Conservation (phyloP, 2,888 invertebrate genomes). For the Stictocephala bisonia region DNA sequence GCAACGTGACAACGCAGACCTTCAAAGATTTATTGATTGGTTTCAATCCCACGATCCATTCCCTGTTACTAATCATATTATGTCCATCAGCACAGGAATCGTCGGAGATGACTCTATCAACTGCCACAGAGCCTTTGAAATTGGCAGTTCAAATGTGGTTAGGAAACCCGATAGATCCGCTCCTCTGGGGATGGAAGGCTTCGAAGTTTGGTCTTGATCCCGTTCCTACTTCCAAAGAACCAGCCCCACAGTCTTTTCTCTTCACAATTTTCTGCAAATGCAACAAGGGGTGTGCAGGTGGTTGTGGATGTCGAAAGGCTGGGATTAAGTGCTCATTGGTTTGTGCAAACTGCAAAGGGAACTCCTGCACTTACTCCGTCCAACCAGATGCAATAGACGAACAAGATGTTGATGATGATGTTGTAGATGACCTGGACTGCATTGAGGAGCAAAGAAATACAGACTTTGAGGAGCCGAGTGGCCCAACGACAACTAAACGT, state of each 20-base stretch:
- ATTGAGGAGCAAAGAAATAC: too few relatives aligned
- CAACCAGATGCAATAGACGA: neutral
- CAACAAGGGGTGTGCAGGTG: conserved; percentile 19
- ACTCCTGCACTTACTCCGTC: conserved; percentile 5
- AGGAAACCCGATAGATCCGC: neutral
- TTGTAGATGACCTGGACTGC: too few relatives aligned
- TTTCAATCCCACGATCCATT: conserved; percentile 52
- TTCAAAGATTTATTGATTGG: too few relatives aligned
- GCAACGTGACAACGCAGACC: conserved; percentile 59
- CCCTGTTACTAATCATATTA: conserved; percentile 56
- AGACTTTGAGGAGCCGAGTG: too few relatives aligned
- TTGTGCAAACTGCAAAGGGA: conserved; percentile 17
- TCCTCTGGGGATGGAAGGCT: neutral
- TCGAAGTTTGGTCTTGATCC: conserved; percentile 8
- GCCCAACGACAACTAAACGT: too few relatives aligned
- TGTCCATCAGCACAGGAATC: conserved; percentile 59
- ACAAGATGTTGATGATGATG: conserved; percentile 9
- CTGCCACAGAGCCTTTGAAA: conserved; percentile 59
- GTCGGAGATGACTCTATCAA: conserved; percentile 60
- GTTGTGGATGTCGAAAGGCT: neutral
- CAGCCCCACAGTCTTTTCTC: neutral
- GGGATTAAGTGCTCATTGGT: neutral
- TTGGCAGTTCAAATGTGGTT: conserved; percentile 53
- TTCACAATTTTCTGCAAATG: conserved; percentile 18
- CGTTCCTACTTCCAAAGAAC: neutral